Evolutionary conservation across 2,797 vertebrate genomes (phyloP), one percentile per base, ranked within the genome.

Genomic region (Centropyge bicolor): DNA sequence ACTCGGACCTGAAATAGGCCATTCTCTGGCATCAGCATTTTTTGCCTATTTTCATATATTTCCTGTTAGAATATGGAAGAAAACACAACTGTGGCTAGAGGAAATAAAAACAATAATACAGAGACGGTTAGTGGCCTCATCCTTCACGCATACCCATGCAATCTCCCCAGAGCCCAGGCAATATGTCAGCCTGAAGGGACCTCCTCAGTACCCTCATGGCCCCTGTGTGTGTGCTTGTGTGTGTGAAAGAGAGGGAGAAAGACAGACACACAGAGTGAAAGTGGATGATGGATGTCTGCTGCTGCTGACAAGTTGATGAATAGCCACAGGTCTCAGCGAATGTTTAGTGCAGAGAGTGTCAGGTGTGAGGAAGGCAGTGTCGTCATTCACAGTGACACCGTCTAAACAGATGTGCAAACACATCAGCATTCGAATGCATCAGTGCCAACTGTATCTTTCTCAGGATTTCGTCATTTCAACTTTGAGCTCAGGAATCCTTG

Each of bases 251-350:
- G 52, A 43, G 60, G 41, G 13, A 43, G 11, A 56, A 0, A 49
- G 56, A 76, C 20, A 74, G 52, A 66, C 64, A 74, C 48, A 43
- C 56, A 49, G 51, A 70, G 54, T 49, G 67, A 63, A 64, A 48
- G 74, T 71, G 38, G 70, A 80, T 88, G 90, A 93, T 75, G 61
- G 86, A 91, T 92, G 75, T 81, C 70, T 80, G 76, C 88, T 78
- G 84, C 76, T 60, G 77, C 78, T 88, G 91, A 90, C 91, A 87
- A 12, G 24, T 75, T 92, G 90, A 94, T 91, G 78, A 91, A 92
- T 91, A 69, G 87, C 79, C 84, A 75, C 73, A 61, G 77, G 85
- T 84, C 71, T 88, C 31, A 3, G 70, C 31, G 17, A 90, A 82
- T 76, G 87, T 86, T 88, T 65, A 74, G 77, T 65, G 82, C 59